Base-by-base conservation (phyloP, 2,797 vertebrate genomes). In the Tolypeutes matacus region DNA sequence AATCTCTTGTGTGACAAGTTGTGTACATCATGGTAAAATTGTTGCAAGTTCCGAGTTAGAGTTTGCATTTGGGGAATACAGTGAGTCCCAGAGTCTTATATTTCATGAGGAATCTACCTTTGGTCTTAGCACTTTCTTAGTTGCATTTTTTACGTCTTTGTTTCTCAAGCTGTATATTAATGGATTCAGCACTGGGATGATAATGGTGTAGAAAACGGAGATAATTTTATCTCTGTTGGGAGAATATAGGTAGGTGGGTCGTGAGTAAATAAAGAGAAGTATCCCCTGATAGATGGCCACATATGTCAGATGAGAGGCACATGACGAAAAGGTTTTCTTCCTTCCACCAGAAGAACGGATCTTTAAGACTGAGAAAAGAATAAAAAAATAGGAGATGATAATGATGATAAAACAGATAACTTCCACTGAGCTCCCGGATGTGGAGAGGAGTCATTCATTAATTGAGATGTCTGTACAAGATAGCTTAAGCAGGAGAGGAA, bases 251-350 rank as follows among this genome's bases (percentile, higher is more conserved):
- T 73, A 96, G 75, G 88, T 97, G 23, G 93, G 92, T 0, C 39
- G 2, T 7, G 93, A 97, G 76, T 97, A 96, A 81, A 96, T 65
- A 10, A 97, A 96, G 27, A 97, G 95, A 1, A 96, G 90, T 0
- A 92, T 97, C 1, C 95, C 94, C n/a, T 97, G 92, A 9, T 94
- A 97, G 75, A 95, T 96, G 73, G 77, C 76, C 67, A 97, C 88
- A 0, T 95, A 95, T 5, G 92, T 96, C 93, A 96, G 18, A 69
- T 96, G 97, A 42, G 93, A 97, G 5, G 94, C 86, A 21, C 96
- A 96, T 0, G 96, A 94, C n/a, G 95, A 97, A 58, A 97, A 95
- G 1, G 93, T 95, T 77, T 97, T n/a, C n/a, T n/a, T n/a, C n/a
- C n/a, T n/a, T 3, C 95, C 64, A 3, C 67, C 51, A 31, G 89